Percentiles rank a stretch among this genome's conserved stretches.
Conservation (phyloP, 2,888 invertebrate genomes). For the Yponomeuta malinellus region DNA sequence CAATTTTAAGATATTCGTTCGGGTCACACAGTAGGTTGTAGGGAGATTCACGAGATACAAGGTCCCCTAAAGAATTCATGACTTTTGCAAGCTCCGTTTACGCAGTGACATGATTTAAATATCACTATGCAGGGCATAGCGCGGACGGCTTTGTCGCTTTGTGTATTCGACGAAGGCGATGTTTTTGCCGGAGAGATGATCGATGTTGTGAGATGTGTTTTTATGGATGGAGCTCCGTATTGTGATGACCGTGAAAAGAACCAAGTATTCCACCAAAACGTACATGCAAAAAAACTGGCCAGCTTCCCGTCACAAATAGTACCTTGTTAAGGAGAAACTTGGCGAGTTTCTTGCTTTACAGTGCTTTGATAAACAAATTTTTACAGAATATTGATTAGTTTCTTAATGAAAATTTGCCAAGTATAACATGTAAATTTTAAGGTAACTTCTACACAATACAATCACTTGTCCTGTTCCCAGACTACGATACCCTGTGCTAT, state of each 20-base stretch:
- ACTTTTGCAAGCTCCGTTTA: constrained; percentile 9
- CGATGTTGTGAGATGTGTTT: not conserved
- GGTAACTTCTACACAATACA: too few relatives aligned
- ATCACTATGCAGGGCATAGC: constrained; percentile 2
- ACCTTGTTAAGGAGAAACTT: too few relatives aligned
- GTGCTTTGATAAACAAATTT: too few relatives aligned
- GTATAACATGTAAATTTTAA: too few relatives aligned
- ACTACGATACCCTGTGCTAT: too few relatives aligned
- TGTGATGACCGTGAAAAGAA: not conserved
- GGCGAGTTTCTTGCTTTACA: too few relatives aligned
- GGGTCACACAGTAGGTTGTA: not conserved
- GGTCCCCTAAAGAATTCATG: constrained; percentile 6
- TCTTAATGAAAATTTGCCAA: too few relatives aligned
- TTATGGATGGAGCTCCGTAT: not conserved
- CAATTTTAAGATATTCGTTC: not conserved
- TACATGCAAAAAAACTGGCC: too few relatives aligned
- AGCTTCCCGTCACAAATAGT: too few relatives aligned
- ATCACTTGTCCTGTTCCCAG: too few relatives aligned
- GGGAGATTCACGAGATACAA: not conserved
- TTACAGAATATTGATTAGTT: too few relatives aligned
- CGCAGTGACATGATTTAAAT: constrained; percentile 11
- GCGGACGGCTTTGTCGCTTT: not conserved
- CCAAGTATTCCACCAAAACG: not conserved
- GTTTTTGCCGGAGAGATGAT: not conserved
- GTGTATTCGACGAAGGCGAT: not conserved